A percentile compares a stretch with the other conserved stretches of the same genome.
phyloP scores from a whole-genome alignment of 2,113 vertebrate genomes.

The Rhabdomys dilectus region DNA sequence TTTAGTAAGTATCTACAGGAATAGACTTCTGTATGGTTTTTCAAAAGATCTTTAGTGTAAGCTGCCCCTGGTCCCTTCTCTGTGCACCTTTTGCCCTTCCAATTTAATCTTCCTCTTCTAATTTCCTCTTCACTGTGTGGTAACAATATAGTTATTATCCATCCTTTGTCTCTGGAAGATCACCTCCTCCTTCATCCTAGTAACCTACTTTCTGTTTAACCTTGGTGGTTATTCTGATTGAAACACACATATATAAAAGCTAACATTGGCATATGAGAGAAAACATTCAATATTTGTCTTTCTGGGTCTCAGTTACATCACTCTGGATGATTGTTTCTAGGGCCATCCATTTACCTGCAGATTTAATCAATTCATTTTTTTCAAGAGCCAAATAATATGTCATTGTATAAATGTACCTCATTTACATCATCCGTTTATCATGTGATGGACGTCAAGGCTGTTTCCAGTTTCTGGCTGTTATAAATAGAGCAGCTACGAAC shows the following conservation, averaged over 20 bases:
- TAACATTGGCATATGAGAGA: neutral
- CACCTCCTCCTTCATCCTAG: neutral
- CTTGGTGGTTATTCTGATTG: neutral
- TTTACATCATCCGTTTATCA: neutral
- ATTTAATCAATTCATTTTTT: neutral
- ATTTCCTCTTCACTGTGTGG: neutral
- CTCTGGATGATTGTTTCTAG: neutral
- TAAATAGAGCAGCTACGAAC: neutral
- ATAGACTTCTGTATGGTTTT: neutral
- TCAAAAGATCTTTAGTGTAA: neutral
- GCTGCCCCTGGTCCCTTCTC: neutral
- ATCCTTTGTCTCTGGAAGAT: neutral
- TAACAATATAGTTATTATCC: neutral
- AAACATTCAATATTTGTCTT: neutral
- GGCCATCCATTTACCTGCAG: neutral
- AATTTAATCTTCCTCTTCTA: neutral
- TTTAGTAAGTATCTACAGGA: neutral
- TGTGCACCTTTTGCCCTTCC: neutral
- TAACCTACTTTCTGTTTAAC: neutral
- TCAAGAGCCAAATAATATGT: neutral
- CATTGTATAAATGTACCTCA: neutral
- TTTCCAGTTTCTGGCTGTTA: neutral
- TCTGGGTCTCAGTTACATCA: neutral
- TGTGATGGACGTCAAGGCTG: neutral
- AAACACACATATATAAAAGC: neutral